phyloP scores from a whole-genome alignment of 2,113 vertebrate species.

The Elgaria multicarinata region DNA sequence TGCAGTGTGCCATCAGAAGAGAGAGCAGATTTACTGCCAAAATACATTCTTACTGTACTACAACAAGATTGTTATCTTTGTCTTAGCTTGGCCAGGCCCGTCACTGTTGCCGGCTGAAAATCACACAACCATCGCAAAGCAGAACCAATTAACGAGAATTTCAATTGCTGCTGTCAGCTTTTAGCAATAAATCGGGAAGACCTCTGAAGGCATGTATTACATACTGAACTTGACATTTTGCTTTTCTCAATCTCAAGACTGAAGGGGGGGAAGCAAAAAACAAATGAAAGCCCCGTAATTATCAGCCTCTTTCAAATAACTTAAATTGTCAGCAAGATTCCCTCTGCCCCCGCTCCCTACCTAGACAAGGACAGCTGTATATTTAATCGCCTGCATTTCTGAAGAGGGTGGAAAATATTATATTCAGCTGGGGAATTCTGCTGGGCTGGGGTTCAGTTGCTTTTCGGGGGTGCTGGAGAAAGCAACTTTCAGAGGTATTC shows the following conservation, averaged over 20 bases:
- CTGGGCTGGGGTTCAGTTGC: background rate
- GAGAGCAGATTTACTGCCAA: constrained; percentile 5
- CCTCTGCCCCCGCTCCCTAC: background rate
- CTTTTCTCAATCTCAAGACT: background rate
- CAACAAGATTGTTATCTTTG: background rate
- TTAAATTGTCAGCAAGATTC: background rate
- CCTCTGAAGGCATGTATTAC: background rate
- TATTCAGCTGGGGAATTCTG: background rate
- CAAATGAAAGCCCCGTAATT: background rate
- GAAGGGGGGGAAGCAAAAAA: background rate
- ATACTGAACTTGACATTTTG: background rate
- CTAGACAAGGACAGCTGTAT: background rate
- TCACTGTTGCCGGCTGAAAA: background rate
- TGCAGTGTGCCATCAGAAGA: background rate
- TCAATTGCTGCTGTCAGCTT: background rate
- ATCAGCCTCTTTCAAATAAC: background rate
- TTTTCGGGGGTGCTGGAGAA: background rate
- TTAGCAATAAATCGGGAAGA: background rate
- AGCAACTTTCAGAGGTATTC: background rate
- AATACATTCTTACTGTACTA: background rate
- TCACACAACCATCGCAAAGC: background rate
- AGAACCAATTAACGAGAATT: constrained; percentile 4
- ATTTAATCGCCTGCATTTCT: constrained; percentile 10
- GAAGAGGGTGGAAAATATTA: background rate
- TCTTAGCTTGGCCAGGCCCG: background rate